phyloP scores from a whole-genome alignment of 1,140 invertebrate species.

The Coboldia fuscipes region DNA sequence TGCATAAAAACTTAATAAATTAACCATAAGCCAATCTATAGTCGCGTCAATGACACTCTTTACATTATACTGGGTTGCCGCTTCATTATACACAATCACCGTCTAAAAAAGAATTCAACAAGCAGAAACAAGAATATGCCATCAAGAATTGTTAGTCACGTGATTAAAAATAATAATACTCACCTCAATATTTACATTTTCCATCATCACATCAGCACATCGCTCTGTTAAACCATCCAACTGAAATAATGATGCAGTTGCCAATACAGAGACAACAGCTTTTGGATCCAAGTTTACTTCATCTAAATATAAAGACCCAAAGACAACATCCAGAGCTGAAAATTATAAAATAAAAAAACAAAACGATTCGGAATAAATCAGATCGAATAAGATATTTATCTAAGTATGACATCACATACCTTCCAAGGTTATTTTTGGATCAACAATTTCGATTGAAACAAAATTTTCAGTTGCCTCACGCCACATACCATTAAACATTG shows the following conservation, averaged over 20 bases:
- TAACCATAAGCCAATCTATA: constrained; percentile 46
- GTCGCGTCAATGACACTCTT: constrained; percentile 34
- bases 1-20: constrained; percentile 36
- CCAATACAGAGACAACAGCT: constrained; percentile 45
- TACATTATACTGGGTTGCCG: constrained; percentile 43
- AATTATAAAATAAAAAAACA: constrained; percentile 7
- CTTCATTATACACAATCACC: constrained; percentile 44
- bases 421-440: constrained; percentile 48
- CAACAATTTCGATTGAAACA: constrained; percentile 47
- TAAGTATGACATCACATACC: constrained; percentile 23
- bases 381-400: neutral
- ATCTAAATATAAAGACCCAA: constrained; percentile 61
- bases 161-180: constrained; percentile 4
- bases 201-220: constrained; percentile 51
- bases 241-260: constrained; percentile 56
- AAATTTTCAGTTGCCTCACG: constrained; percentile 42
- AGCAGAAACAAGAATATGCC: too few relatives aligned
- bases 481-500: constrained; percentile 72
- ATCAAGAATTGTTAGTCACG: too few relatives aligned
- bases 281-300: constrained; percentile 49
- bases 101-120: too few relatives aligned
- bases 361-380: neutral
- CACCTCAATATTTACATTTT: constrained; percentile 42
- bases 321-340: constrained; percentile 42
- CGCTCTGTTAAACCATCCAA: constrained; percentile 54